phyloP scores from a whole-genome alignment of 92 coral and sea anemone species.

The Actinernus sp. region DNA sequence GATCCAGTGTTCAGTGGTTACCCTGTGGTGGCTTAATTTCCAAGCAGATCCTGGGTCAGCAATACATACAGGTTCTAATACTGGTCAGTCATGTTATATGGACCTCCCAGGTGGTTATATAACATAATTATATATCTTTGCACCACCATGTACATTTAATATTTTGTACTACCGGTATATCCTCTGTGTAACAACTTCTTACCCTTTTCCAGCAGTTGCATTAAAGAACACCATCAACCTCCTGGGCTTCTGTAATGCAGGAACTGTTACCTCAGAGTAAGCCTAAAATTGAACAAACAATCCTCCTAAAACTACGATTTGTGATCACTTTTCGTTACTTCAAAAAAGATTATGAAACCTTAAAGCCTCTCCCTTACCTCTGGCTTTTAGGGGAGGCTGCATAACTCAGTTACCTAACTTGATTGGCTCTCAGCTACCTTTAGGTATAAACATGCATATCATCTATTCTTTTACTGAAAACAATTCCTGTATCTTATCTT shows the following conservation, averaged over 20 bases:
- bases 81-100: too few species aligned
- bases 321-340: not conserved
- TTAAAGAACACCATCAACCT: constrained; percentile 87
- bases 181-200: too few species aligned
- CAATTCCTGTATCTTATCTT: not conserved
- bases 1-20: too few species aligned
- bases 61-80: too few species aligned
- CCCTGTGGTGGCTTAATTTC: too few species aligned
- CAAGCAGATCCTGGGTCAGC: too few species aligned
- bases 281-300: constrained; percentile 45
- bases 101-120: too few species aligned
- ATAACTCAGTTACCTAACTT: not conserved
- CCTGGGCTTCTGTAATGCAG: constrained; percentile 91
- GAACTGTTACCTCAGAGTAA: constrained; percentile 77
- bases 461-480: not conserved
- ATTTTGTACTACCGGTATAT: too few species aligned
- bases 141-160: too few species aligned
- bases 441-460: not conserved
- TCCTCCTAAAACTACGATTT: not conserved
- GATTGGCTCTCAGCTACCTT: not conserved
- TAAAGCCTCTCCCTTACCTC: too few species aligned
- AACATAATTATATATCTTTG: too few species aligned
- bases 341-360: not conserved
- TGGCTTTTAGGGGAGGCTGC: too few species aligned
- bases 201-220: constrained; percentile 96